These are phyloP conservation scores for Latrodectus elegans DNA, from an alignment of 2,888 invertebrate genomes.

Conservation along the genomic window DNA sequence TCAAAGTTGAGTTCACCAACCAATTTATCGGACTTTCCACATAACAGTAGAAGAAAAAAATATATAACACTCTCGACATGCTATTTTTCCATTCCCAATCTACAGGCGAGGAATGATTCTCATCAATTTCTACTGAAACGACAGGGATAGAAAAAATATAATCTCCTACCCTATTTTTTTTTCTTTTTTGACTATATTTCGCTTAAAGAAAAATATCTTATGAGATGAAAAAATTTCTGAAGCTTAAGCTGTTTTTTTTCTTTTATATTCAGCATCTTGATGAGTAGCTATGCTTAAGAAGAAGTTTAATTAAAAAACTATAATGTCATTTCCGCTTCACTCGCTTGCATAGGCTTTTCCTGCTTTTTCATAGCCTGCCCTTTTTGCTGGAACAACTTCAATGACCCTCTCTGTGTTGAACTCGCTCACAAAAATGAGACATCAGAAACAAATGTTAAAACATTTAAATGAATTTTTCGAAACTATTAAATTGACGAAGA, in stretches of 20 bases:
- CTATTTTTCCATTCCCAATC: conserved; percentile 69
- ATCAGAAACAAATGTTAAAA: conserved; percentile 68
- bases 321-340: conserved; percentile 60
- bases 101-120: conserved; percentile 65
- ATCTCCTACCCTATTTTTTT: conserved; percentile 56
- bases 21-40: conserved; percentile 69
- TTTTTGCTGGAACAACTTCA: conserved; percentile 45
- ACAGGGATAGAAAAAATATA: conserved; percentile 55
- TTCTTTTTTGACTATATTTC: conserved; percentile 50
- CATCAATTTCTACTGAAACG: conserved; percentile 68
- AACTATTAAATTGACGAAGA: conserved; percentile 60
- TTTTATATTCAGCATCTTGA: conserved; percentile 51
- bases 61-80: conserved; percentile 65
- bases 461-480: conserved; percentile 67
- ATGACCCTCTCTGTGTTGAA: conserved; percentile 3
- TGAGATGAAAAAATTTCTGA: conserved; percentile 35
- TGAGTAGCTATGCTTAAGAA: conserved; percentile 61
- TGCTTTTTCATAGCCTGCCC: conserved; percentile 6
- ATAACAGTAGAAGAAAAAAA: conserved; percentile 63
- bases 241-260: conserved; percentile 37
- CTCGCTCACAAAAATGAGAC: conserved; percentile 56
- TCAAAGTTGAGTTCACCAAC: conserved; percentile 68
- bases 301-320: conserved; percentile 67
- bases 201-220: conserved; percentile 58
- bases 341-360: conserved; percentile 16